Percentiles rank a stretch among this genome's conserved stretches.
These are phyloP conservation scores for Epirrhoe alternata DNA, from an alignment of 2,888 invertebrate genomes.

Conservation along the genomic window DNA sequence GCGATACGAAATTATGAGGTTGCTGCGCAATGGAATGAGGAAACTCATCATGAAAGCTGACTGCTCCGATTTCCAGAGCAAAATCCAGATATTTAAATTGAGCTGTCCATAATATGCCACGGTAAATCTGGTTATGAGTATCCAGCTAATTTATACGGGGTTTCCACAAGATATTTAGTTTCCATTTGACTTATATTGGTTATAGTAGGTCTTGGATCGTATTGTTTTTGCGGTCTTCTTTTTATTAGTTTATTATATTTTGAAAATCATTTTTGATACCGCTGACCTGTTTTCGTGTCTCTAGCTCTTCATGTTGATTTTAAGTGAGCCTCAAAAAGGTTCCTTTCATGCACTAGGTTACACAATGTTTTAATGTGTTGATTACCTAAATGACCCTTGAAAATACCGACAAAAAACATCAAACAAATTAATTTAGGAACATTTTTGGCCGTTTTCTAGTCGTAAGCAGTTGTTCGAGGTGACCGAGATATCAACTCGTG, in stretches of 20 bases:
- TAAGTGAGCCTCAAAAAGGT: no score
- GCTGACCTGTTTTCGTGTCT: no score
- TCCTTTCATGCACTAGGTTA: no score
- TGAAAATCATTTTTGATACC: no score
- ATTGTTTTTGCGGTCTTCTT: no score
- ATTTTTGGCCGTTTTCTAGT: neutral
- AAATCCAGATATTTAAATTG: constrained; percentile 5
- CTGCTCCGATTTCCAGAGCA: constrained; percentile 19
- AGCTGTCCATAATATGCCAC: constrained; percentile 3
- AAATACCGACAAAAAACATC: neutral
- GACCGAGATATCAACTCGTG: constrained; percentile 39
- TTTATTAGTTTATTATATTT: no score
- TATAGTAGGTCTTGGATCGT: no score
- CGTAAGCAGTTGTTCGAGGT: constrained; percentile 32
- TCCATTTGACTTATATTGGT: neutral
- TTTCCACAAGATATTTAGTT: neutral
- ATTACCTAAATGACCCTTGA: neutral
- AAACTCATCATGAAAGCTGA: constrained; percentile 15
- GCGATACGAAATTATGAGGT: constrained; percentile 11
- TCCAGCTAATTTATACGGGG: neutral
- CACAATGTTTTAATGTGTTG: no score
- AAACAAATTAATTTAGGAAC: neutral
- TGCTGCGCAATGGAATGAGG: constrained; percentile 27
- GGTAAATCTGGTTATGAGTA: neutral
- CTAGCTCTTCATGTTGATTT: no score